These are phyloP conservation scores for Bambusicola thoracicus DNA, from an alignment of 2,113 vertebrate genomes.

Conservation along the genomic window DNA sequence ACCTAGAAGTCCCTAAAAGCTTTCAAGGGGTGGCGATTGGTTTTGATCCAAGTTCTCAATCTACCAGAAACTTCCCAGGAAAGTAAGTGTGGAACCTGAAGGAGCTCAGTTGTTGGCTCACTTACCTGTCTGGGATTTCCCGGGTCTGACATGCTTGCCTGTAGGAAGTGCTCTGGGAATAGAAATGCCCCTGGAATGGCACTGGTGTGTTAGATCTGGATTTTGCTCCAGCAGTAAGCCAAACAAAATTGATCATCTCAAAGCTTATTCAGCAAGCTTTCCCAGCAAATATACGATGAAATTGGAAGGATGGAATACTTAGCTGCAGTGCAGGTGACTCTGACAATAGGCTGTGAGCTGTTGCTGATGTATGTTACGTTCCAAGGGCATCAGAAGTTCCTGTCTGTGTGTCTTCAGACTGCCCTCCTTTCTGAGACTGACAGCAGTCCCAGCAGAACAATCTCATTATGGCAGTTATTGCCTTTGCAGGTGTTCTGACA, in stretches of 20 bases:
- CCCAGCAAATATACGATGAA: background rate
- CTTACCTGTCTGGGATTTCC: background rate
- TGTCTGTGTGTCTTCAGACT: background rate
- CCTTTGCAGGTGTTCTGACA: background rate
- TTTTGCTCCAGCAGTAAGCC: background rate
- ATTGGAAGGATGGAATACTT: background rate
- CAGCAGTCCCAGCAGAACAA: background rate
- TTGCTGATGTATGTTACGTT: background rate
- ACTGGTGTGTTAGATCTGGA: background rate
- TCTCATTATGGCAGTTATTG: background rate
- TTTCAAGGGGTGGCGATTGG: background rate
- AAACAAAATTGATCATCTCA: background rate
- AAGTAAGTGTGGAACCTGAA: background rate
- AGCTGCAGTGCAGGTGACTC: background rate
- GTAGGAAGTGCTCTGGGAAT: background rate
- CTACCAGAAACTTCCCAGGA: background rate
- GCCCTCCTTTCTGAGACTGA: background rate
- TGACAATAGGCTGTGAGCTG: background rate
- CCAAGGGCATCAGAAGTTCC: background rate
- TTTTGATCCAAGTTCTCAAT: background rate
- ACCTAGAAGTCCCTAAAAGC: background rate
- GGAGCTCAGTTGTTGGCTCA: background rate
- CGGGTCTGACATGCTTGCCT: background rate
- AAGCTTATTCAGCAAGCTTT: background rate
- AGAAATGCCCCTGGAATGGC: background rate